Evolutionary conservation across 1,140 invertebrate species (phyloP).

Genomic region (Formica selysi): DNA sequence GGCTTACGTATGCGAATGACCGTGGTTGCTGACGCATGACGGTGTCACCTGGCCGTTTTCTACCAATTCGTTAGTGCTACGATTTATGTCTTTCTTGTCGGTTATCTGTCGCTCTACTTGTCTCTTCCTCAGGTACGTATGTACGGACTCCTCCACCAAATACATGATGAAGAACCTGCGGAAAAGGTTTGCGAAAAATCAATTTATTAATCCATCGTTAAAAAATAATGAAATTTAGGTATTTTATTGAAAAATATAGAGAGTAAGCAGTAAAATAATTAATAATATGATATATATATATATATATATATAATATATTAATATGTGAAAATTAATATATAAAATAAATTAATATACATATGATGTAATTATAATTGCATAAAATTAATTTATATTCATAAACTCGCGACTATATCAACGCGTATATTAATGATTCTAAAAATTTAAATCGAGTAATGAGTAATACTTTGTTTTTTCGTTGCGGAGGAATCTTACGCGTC

Average conservation of each 20-base stretch:
- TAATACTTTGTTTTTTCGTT: not conserved
- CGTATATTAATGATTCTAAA: not conserved
- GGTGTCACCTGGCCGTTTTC: conserved; percentile 75
- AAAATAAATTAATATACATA: no score
- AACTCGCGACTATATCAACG: not conserved
- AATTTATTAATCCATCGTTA: not conserved
- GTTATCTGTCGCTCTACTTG: conserved; percentile 3
- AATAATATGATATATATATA: no score
- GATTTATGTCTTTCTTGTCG: conserved; percentile 70
- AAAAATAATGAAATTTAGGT: not conserved
- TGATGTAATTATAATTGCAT: not conserved
- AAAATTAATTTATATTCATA: not conserved
- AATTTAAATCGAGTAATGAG: not conserved
- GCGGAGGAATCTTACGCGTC: not conserved
- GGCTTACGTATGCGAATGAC: conserved; percentile 76
- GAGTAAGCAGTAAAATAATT: not conserved
- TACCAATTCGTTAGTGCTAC: conserved; percentile 81
- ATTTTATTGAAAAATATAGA: not conserved
- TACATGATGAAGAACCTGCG: conserved; percentile 95
- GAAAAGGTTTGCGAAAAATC: conserved; percentile 14
- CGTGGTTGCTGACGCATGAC: conserved; percentile 44
- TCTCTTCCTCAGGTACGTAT: conserved; percentile 88
- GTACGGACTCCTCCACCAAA: conserved; percentile 93
- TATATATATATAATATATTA: no score
- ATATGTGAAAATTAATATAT: no score